These are phyloP conservation scores for Macropus fuliginosus DNA, from an alignment of 2,797 vertebrate species.

Conservation along the genomic window DNA sequence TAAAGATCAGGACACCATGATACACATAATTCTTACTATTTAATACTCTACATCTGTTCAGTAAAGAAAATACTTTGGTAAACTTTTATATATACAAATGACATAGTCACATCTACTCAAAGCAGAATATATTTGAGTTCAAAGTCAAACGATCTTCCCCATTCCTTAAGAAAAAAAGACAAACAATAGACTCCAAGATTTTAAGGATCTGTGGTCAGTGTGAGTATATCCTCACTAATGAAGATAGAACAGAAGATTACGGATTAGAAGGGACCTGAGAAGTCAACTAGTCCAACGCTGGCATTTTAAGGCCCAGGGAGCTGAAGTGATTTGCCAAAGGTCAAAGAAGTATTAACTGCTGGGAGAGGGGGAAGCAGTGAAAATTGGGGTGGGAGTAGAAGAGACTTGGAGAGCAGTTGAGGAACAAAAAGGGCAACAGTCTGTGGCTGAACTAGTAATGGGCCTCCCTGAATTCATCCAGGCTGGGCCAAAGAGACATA, in stretches of 20 bases:
- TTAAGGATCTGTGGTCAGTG: neutral
- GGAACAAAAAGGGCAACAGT: neutral
- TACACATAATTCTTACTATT: neutral
- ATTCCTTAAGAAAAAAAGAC: neutral
- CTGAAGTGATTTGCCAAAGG: neutral
- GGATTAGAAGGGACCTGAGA: neutral
- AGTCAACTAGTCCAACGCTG: neutral
- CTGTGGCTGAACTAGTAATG: neutral
- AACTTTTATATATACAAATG: neutral
- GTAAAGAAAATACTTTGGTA: neutral
- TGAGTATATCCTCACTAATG: neutral
- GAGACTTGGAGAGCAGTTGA: neutral
- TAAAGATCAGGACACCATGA: neutral
- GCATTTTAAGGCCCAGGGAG: neutral
- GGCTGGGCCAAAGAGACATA: neutral
- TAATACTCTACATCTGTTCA: neutral
- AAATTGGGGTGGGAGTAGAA: neutral
- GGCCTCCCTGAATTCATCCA: neutral
- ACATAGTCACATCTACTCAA: neutral
- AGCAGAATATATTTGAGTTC: neutral
- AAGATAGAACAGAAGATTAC: neutral
- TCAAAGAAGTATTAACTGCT: neutral
- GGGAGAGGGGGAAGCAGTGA: too few species aligned
- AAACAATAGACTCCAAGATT: neutral
- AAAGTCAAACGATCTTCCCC: neutral